Conservation (phyloP, 2,888 invertebrate genomes). For the Cheilosia impressa region DNA sequence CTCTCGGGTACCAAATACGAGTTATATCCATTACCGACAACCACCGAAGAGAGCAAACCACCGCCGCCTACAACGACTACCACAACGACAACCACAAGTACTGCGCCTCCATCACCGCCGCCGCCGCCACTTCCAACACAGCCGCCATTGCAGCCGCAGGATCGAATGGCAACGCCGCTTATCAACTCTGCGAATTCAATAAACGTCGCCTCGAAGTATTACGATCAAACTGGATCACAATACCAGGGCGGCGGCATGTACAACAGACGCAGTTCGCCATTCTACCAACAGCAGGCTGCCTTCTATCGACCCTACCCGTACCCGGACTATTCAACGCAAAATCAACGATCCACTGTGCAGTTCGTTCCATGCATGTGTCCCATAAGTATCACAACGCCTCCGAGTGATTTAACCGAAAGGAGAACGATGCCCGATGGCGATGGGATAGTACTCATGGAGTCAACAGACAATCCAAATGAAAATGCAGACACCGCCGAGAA, state of each 20-base stretch:
- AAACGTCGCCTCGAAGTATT: slow-evolving; percentile 28
- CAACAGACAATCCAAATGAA: slow-evolving; percentile 38
- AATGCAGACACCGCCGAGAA: slow-evolving; percentile 46
- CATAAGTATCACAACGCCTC: slow-evolving; percentile 77
- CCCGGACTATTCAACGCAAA: slow-evolving; percentile 80
- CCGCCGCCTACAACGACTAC: slow-evolving; percentile 54
- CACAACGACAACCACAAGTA: slow-evolving; percentile 70
- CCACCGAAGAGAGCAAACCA: slow-evolving; percentile 50
- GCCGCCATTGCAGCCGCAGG: slow-evolving; percentile 40
- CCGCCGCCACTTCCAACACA: slow-evolving; percentile 66
- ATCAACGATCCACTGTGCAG: slow-evolving; percentile 76
- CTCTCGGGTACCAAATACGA: slow-evolving; percentile 78
- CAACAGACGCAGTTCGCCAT: slow-evolving; percentile 78
- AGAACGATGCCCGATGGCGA: slow-evolving; percentile 48
- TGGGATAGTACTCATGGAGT: slow-evolving; percentile 38
- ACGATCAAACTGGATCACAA: slow-evolving; percentile 56
- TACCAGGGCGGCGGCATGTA: slow-evolving; percentile 77
- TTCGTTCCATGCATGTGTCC: slow-evolving; percentile 83
- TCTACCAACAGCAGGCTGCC: slow-evolving; percentile 77
- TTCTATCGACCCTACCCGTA: slow-evolving; percentile 81
- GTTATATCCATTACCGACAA: slow-evolving; percentile 75
- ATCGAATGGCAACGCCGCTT: slow-evolving; percentile 49
- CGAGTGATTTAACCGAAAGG: slow-evolving; percentile 40
- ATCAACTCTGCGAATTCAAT: slow-evolving; percentile 49
- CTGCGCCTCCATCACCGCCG: slow-evolving; percentile 70